These are phyloP conservation scores for Xiphophorus birchmanni DNA, from an alignment of 2,797 vertebrate genomes.

Conservation along the genomic window DNA sequence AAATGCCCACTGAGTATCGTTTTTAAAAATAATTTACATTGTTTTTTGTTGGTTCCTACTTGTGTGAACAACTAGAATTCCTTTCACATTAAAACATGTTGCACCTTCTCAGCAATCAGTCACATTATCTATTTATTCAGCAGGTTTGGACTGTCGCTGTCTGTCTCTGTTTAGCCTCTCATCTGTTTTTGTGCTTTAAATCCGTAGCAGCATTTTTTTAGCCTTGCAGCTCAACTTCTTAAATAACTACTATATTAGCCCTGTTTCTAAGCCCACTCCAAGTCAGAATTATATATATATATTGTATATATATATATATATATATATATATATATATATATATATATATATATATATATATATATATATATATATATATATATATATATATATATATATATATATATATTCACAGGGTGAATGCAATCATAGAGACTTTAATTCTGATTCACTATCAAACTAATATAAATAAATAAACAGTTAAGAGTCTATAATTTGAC, in stretches of 20 bases:
- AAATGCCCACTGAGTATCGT: not conserved
- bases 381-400: no score
- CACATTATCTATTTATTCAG: conserved; percentile 43
- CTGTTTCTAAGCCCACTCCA: conserved; percentile 1
- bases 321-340: not conserved
- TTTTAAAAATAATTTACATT: not conserved
- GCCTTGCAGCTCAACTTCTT: conserved; percentile 23
- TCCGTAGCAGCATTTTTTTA: conserved; percentile 34
- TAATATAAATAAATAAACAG: not conserved
- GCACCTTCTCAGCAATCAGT: not conserved
- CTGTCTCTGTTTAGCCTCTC: conserved; percentile 48
- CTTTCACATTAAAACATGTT: conserved; percentile 37
- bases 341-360: not conserved
- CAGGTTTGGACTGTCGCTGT: conserved; percentile 18
- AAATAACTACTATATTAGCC: conserved; percentile 27
- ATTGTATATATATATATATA: not conserved
- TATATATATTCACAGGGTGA: not conserved
- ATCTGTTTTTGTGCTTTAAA: conserved; percentile 41
- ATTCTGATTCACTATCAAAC: not conserved
- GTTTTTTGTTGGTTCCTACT: not conserved
- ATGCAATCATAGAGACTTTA: conserved; percentile 11
- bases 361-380: no score
- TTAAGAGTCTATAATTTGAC: not conserved
- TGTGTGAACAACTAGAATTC: conserved; percentile 9
- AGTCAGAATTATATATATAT: not conserved